A percentile compares a stretch with the other conserved stretches of the same genome.
These are phyloP conservation scores for Lagenorhynchus albirostris DNA, from an alignment of 2,113 vertebrate genomes.

Conservation along the genomic window DNA sequence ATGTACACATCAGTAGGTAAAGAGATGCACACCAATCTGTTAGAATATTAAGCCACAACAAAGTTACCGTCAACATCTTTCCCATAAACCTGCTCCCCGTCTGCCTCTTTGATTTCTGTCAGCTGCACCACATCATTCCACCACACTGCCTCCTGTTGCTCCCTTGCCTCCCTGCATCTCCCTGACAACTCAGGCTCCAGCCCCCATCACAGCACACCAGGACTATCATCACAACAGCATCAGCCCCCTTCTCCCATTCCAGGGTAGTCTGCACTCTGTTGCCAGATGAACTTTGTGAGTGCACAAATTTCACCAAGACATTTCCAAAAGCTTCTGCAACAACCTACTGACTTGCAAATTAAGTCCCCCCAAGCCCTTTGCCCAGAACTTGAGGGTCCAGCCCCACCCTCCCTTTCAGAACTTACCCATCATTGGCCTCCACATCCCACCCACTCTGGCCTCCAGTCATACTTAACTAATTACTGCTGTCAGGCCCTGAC, in stretches of 20 bases:
- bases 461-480: not conserved
- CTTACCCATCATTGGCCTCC: not conserved
- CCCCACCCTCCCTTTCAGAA: not conserved
- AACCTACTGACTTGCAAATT: not conserved
- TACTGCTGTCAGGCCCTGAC: not conserved
- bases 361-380: not conserved
- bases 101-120: not conserved
- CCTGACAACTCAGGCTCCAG: not conserved
- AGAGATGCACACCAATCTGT: not conserved
- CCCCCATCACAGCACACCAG: not conserved
- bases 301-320: not conserved
- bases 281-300: not conserved
- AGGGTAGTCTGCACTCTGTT: not conserved
- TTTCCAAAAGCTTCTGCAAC: not conserved
- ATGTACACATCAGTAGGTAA: not conserved
- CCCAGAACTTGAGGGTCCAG: not conserved
- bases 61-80: not conserved
- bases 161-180: not conserved
- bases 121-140: not conserved
- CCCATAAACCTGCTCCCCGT: not conserved
- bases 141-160: not conserved
- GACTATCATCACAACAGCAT: not conserved
- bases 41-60: conserved; percentile 14
- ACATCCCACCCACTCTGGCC: not conserved
- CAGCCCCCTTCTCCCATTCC: not conserved